These are phyloP conservation scores for Felis chaus DNA, from an alignment of 2,113 vertebrate species.

Conservation along the genomic window DNA sequence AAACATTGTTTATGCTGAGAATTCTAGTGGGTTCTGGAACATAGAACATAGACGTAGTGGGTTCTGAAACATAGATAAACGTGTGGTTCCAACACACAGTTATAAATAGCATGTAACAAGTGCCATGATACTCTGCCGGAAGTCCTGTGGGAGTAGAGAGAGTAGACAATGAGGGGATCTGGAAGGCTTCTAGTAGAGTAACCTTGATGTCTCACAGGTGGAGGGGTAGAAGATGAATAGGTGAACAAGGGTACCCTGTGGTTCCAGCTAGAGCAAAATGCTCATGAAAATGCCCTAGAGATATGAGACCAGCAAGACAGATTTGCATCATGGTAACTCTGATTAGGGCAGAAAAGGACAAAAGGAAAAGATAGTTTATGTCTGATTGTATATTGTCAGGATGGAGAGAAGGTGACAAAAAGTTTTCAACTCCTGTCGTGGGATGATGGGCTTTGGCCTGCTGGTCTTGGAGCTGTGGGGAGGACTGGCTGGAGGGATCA, in stretches of 20 bases:
- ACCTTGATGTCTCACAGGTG: not conserved
- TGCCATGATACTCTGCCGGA: not conserved
- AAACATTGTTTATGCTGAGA: not conserved
- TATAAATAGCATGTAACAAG: not conserved
- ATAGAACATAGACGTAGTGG: not conserved
- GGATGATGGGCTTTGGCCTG: not conserved
- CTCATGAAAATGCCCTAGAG: rapidly evolving
- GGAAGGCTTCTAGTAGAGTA: rapidly evolving
- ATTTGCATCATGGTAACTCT: not conserved
- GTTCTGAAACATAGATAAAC: not conserved
- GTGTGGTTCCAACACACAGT: not conserved
- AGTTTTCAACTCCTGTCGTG: not conserved
- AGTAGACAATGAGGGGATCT: not conserved
- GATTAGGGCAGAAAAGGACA: not conserved
- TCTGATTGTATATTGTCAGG: not conserved
- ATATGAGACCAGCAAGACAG: rapidly evolving
- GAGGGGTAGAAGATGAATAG: not conserved
- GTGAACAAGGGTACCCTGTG: not conserved
- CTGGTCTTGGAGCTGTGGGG: not conserved
- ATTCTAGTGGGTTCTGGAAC: not conserved
- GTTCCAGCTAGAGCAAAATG: not conserved
- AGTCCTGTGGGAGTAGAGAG: not conserved
- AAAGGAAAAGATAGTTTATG: not conserved
- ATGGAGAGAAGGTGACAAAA: not conserved
- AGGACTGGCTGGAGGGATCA: not conserved